Evolutionary conservation across 2,888 invertebrate genomes (phyloP).

Genomic region (Diogma glabrata): DNA sequence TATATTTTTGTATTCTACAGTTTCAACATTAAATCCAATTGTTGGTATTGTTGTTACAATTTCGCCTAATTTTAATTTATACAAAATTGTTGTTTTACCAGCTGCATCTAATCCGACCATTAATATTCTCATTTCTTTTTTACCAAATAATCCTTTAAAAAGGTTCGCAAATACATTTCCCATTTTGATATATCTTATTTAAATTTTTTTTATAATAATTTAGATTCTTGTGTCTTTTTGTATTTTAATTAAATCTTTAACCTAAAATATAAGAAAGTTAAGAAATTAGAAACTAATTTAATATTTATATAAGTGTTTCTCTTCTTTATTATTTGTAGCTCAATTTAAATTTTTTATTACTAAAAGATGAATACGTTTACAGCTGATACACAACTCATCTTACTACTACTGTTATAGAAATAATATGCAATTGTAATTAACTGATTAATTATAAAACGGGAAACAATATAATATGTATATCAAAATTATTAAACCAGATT

Average conservation of each 20-base stretch:
- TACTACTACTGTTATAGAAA: no score
- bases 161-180: conserved; percentile 95
- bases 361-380: no score
- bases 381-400: no score
- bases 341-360: no score
- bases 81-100: conserved; percentile 99
- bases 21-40: conserved; percentile 97
- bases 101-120: conserved; percentile 99
- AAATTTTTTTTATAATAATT: conserved; percentile 27
- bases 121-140: conserved; percentile 99
- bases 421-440: no score
- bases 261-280: conserved; percentile 4
- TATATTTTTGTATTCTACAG: conserved; percentile 98
- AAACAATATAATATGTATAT: no score
- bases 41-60: conserved; percentile 99
- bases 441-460: no score
- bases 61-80: conserved; percentile 99
- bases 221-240: no score
- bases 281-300: neutral
- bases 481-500: no score
- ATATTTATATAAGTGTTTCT: no score
- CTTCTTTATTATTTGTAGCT: no score
- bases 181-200: conserved; percentile 61
- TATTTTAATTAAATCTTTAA: conserved; percentile 12
- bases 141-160: conserved; percentile 99